phyloP scores from a whole-genome alignment of 2,888 invertebrate species.

The Cactoblastis cactorum region DNA sequence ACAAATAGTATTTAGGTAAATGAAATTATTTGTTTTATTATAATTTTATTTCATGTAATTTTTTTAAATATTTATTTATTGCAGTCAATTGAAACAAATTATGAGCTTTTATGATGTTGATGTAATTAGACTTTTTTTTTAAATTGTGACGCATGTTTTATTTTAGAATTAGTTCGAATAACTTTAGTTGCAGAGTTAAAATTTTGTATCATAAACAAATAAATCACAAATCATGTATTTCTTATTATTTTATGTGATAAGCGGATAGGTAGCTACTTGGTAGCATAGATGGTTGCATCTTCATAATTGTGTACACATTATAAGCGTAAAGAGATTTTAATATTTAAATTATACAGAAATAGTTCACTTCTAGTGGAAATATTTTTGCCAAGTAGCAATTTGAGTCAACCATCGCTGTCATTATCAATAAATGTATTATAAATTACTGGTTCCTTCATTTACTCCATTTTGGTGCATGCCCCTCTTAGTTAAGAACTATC shows the following conservation, averaged over 20 bases:
- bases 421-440: constrained; percentile 79
- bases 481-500: background rate
- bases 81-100: constrained; percentile 61
- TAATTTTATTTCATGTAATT: constrained; percentile 56
- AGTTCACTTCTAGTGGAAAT: constrained; percentile 76
- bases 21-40: constrained; percentile 69
- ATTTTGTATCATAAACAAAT: constrained; percentile 46
- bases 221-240: constrained; percentile 68
- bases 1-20: constrained; percentile 70
- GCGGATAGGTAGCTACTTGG: constrained; percentile 66
- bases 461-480: constrained; percentile 25
- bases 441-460: constrained; percentile 47
- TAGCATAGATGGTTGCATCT: constrained; percentile 67
- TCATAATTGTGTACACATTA: constrained; percentile 62
- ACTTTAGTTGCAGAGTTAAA: constrained; percentile 60
- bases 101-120: constrained; percentile 62
- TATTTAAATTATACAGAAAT: constrained; percentile 71
- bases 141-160: constrained; percentile 49
- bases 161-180: constrained; percentile 46
- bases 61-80: constrained; percentile 73
- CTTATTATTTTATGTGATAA: constrained; percentile 64
- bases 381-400: constrained; percentile 79
- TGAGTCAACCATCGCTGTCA: constrained; percentile 78
- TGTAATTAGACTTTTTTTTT: constrained; percentile 49
- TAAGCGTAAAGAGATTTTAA: constrained; percentile 74